Evolutionary conservation across 1,140 invertebrate species (phyloP), one percentile per base, ranked within the genome.

Genomic region (Drosophila kikkawai): DNA sequence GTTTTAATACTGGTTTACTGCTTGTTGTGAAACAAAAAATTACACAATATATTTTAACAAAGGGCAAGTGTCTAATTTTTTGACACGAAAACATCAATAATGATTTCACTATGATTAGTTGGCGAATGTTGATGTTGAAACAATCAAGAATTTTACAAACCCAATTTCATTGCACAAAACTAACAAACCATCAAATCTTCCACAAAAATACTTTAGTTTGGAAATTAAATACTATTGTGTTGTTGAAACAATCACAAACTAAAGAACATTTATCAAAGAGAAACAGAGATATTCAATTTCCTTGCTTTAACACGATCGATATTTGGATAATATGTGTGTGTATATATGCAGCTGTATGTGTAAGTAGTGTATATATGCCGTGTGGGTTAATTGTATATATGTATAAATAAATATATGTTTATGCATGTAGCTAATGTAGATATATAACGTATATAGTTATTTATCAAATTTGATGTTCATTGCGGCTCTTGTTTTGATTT

Each of bases 371-470:
- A 29, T 71, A 64, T 79, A 68, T 68, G 70, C 56, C 48, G 34
- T 56, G 64, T 50, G 69, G 67, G 61, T 87, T 84, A 77, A 66
- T 73, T 80, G 59, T 68, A 61, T 67, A 64, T 79, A 63, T 76
- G 48, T 75, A 41, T 65, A 59, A 65, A 63, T 67, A 82, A 64
- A 63, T 82, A 79, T 53, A 53, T 47, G 57, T 79, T 41, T 80
- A 64, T 70, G 48, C 61, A 65, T 37, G 58, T 75, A 75, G 59
- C 45, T 70, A 57, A 55, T 75, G 65, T 67, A 60, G 51, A 57
- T 65, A 44, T 73, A 61, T 70, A 87, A 82, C 53, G 58, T 80
- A 56, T 53, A 79, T 69, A 51, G 77, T 76, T 79, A 79, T 67
- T 67, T 70, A 79, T 82, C 48, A 50, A 29, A 22, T 39, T 48